Percentiles rank a stretch among this genome's conserved stretches.
These are phyloP conservation scores for Myopa tessellatipennis DNA, from an alignment of 2,888 invertebrate genomes.

Conservation along the genomic window DNA sequence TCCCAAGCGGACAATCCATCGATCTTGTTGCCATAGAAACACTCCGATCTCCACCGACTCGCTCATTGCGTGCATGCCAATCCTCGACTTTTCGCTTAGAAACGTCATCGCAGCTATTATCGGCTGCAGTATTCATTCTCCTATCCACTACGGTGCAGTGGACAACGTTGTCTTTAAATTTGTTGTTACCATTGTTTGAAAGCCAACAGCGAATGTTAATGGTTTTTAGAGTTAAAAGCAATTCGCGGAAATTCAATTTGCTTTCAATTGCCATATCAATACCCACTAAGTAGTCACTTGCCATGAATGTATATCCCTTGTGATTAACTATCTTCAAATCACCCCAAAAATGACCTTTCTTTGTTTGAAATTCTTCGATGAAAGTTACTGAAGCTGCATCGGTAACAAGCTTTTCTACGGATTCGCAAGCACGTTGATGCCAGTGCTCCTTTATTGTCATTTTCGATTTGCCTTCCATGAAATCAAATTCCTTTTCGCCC, in stretches of 20 bases:
- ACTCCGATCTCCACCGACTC: slow-evolving; percentile 37
- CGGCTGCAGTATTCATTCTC: slow-evolving; percentile 26
- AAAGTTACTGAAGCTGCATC: slow-evolving; percentile 53
- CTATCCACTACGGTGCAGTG: slow-evolving; percentile 23
- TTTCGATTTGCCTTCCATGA: slow-evolving; percentile 48
- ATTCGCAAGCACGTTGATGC: slow-evolving; percentile 51
- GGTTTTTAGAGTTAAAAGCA: slow-evolving; percentile 42
- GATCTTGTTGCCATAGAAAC: neutral
- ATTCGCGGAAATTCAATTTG: slow-evolving; percentile 40
- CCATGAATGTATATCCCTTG: slow-evolving; percentile 48
- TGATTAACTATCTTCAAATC: slow-evolving; percentile 53
- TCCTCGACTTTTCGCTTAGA: slow-evolving; percentile 55
- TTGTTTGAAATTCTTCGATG: slow-evolving; percentile 44
- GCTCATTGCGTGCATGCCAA: slow-evolving; percentile 53
- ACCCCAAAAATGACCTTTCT: slow-evolving; percentile 49
- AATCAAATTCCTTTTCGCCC: slow-evolving; percentile 54
- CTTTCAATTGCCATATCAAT: slow-evolving; percentile 38
- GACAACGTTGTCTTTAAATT: slow-evolving; percentile 48
- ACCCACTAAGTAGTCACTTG: slow-evolving; percentile 49
- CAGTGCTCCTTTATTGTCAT: slow-evolving; percentile 48
- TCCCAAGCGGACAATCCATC: slow-evolving; percentile 1
- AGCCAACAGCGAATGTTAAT: slow-evolving; percentile 50
- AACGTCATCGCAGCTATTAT: slow-evolving; percentile 45
- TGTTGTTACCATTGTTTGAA: slow-evolving; percentile 50
- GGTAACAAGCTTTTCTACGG: slow-evolving; percentile 50